phyloP scores from a whole-genome alignment of 1,140 invertebrate species.

The Drosophila tsacasi region DNA sequence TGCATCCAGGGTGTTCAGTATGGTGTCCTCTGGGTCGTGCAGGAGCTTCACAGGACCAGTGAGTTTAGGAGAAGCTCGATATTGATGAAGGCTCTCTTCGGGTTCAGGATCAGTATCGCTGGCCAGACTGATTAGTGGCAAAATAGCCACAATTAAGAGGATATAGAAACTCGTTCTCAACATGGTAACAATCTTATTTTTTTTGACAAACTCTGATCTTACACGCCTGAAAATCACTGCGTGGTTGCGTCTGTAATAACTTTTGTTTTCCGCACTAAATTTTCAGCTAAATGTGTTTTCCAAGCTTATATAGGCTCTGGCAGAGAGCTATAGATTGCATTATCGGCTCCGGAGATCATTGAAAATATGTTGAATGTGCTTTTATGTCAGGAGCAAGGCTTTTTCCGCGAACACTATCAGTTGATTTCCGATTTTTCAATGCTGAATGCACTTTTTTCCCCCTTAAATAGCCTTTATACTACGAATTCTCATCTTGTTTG shows the following conservation, averaged over 20 bases:
- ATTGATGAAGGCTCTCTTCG: slow-evolving; percentile 20
- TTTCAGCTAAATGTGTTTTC: background rate
- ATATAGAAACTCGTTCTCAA: background rate
- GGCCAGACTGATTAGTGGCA: slow-evolving; percentile 20
- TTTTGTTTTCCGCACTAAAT: slow-evolving; percentile 25
- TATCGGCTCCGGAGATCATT: slow-evolving; percentile 45
- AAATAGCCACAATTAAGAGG: background rate
- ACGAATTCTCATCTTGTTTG: slow-evolving; percentile 24
- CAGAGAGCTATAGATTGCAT: slow-evolving; percentile 14
- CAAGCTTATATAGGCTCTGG: slow-evolving; percentile 48
- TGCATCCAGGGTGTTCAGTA: slow-evolving; percentile 60
- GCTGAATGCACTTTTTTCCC: background rate
- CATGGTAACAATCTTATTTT: slow-evolving; percentile 12
- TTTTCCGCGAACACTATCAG: slow-evolving; percentile 46
- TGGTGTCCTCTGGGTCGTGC: slow-evolving; percentile 49
- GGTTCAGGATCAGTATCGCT: background rate
- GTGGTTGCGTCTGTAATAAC: slow-evolving; percentile 53
- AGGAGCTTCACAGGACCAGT: slow-evolving; percentile 50
- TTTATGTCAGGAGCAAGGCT: slow-evolving; percentile 18
- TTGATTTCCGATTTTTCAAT: slow-evolving; percentile 45
- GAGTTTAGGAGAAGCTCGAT: slow-evolving; percentile 58
- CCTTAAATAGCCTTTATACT: background rate
- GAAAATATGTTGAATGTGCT: slow-evolving; percentile 38
- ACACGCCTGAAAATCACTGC: slow-evolving; percentile 74
- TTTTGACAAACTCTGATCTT: background rate